Evolutionary conservation across 1,140 invertebrate genomes (phyloP), one percentile per base, ranked within the genome.

Genomic region (Drosophila elegans): DNA sequence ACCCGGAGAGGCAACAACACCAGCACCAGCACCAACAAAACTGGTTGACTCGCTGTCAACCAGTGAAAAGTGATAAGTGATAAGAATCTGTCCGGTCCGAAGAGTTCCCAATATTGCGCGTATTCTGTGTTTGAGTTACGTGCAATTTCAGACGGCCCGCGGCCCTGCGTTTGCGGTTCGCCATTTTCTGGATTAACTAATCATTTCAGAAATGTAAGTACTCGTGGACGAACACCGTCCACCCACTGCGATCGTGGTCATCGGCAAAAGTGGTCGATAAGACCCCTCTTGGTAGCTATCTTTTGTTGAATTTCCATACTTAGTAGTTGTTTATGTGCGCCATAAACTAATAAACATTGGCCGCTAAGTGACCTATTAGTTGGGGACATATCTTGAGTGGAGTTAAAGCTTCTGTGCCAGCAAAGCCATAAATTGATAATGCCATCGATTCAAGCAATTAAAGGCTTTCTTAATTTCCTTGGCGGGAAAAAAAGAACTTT

Each of bases 81-180:
- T 88, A 88, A 88, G 79, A 88, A 73, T 69, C 75, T 83, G 72
- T 71, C 78, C 55, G 10, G 21, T 16, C 29, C 45, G 9, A 75
- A 74, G 71, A 66, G 72, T 75, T 76, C 48, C 73, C 52, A 76
- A 55, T 55, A 74, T 55, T 54, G 45, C 71, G 49, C 51, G 57
- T 68, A 68, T 74, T 64, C 41, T 21, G 62, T 51, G 53, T 76
- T 76, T 76, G 62, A 49, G 80, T 55, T 88, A 88, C 82, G 82
- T 82, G 76, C 81, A 88, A 64, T 57, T 83, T 78, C 73, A 83
- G 79, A 88, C 83, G 84, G 83, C 74, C 77, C 67, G 6, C 32
- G 34, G 62, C 56, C 39, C 41, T 32, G 44, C 21, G 41, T 6
- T 51, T 45, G 34, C 12, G 39, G 39, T 11, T 27, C 46, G 59